Percentiles rank a stretch among this genome's conserved stretches.
These are phyloP conservation scores for Ceratotherium simum DNA, from an alignment of 2,113 vertebrate species.

Conservation along the genomic window DNA sequence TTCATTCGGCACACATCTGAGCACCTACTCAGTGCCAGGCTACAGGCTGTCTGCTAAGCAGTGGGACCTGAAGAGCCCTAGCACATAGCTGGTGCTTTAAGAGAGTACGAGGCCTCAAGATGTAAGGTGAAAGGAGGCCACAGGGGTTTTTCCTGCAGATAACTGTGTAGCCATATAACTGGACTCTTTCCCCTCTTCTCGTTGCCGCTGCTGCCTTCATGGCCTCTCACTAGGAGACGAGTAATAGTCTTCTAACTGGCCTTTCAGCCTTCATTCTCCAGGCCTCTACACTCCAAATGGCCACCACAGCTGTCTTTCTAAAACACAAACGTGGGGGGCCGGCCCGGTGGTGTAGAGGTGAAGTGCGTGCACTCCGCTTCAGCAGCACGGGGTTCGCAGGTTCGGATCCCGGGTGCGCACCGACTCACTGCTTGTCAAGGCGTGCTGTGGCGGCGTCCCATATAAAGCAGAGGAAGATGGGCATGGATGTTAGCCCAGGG, in stretches of 20 bases:
- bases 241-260: neutral
- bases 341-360: too few relatives aligned
- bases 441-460: too few relatives aligned
- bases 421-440: too few relatives aligned
- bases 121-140: neutral
- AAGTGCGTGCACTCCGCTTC: too few relatives aligned
- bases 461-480: too few relatives aligned
- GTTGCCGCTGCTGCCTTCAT: neutral
- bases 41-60: neutral
- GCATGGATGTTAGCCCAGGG: too few relatives aligned
- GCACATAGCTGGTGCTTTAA: neutral
- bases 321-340: neutral
- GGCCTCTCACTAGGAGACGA: neutral
- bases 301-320: neutral
- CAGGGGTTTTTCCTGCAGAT: neutral
- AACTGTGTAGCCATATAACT: fast-evolving
- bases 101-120: neutral
- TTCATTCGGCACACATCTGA: neutral
- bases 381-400: too few relatives aligned
- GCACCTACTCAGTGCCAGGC: neutral
- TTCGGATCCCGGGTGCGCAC: too few relatives aligned
- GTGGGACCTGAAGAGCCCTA: neutral
- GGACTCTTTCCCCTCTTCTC: neutral
- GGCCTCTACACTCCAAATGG: neutral
- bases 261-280: neutral